Evolutionary conservation across 1,140 invertebrate species (phyloP).

Genomic region (Drosophila quadrilineata): DNA sequence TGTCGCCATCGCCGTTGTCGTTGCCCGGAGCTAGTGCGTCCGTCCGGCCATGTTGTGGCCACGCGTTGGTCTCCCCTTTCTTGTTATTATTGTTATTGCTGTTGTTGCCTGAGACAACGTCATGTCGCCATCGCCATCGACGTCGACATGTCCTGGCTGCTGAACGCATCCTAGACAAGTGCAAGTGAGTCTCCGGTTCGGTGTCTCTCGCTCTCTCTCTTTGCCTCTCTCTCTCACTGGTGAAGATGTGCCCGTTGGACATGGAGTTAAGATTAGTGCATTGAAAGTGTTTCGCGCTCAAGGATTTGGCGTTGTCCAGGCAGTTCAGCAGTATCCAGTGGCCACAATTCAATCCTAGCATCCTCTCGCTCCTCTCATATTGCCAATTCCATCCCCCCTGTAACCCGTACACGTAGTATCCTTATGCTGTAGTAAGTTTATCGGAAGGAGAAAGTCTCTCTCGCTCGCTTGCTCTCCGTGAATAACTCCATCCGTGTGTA

Average conservation of each 20-base stretch:
- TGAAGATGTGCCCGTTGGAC: constrained; percentile 25
- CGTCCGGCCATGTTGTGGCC: constrained; percentile 18
- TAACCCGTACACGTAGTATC: constrained; percentile 3
- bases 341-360: no score
- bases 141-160: constrained; percentile 22
- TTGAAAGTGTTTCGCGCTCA: constrained; percentile 54
- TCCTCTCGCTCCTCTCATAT: constrained; percentile 32
- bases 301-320: no score
- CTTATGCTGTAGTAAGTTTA: constrained; percentile 59
- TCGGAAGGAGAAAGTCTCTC: constrained; percentile 39
- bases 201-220: constrained; percentile 2
- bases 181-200: not conserved
- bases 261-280: constrained; percentile 42
- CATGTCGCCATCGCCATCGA: constrained; percentile 45
- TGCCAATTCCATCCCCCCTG: constrained; percentile 9
- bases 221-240: constrained; percentile 5
- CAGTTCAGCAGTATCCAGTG: no score
- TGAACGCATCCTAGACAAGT: constrained; percentile 13
- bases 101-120: constrained; percentile 25
- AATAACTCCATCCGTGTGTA: not conserved
- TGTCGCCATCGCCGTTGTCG: constrained; percentile 6
- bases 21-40: not conserved
- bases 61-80: constrained; percentile 7
- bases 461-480: not conserved
- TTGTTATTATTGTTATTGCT: not conserved